Evolutionary conservation across 2,888 invertebrate genomes (phyloP), one percentile per base, ranked within the genome.

Genomic region (Cheilosia impressa): DNA sequence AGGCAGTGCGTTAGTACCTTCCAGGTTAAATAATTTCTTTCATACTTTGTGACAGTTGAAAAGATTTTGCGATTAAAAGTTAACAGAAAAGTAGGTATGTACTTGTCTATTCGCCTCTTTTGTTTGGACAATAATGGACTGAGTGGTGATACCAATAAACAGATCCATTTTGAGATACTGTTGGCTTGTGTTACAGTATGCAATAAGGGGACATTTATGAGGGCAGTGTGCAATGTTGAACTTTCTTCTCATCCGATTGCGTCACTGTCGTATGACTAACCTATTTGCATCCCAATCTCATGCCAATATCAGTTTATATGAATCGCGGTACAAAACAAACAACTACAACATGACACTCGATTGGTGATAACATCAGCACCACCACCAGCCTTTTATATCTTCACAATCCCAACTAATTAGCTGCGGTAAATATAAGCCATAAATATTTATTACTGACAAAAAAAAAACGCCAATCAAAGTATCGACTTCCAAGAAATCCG

Each of bases 401-500:
- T 52, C 52, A 19, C 47, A 17, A 34, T 50, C 13, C 15, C 45
- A 41, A 52, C 66, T 79, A 66, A 79, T 79, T 79, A 79, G 79
- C 66, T 38, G 45, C 53, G 19, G 38, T 60, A 38, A 60, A 58
- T 66, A 31, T 13, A 66, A 66, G 4, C 47, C 52, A 72, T 77
- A 68, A 77, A 72, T 66, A 22, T 82, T 71, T 77, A 77, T 50
- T 1, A 15, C 68, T 45, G 5, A 57, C 22, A 19, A n/a, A 63
- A n/a, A 27, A 17, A 17, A 17, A 47, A 47, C 2, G 47, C n/a
- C 10, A 38, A 47, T 47, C 7, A 75, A 65, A 63, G 76, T 62
- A 60, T 41, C 38, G 24, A 22, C 57, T 75, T 81, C 63, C 63
- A 66, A 72, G 47, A 82, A 82, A 82, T 2, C 53, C 41, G 43